Base-by-base conservation (phyloP, 2,113 vertebrate species). In the Apeltes quadracus region DNA sequence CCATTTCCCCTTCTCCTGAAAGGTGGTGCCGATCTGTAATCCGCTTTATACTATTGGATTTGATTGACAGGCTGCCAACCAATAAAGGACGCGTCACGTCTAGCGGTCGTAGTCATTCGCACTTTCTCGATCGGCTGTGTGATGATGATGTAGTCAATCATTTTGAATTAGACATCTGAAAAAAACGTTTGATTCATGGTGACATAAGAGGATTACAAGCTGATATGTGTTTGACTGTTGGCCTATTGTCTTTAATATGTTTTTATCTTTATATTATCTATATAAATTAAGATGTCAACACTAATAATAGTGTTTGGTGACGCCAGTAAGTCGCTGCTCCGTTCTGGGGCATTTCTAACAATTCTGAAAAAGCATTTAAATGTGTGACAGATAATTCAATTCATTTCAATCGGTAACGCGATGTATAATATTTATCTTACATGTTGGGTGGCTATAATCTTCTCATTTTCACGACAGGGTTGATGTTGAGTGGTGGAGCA, bases 351-450 rank as follows among this genome's bases (percentile, higher is more conserved):
- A 57, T 61, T 56, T 41, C 25, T 25, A 27, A 62, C 57, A 20
- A 63, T 51, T 72, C 43, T 72, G 39, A 73, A 58, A 23, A 48
- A 20, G 46, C 14, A 29, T 5, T 38, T 22, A 70, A 23, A 63
- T 54, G 22, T 18, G 41, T 59, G 78, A 73, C 44, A 72, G 57
- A 18, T 72, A 78, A 74, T 85, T 73, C 43, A 53, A 77, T 63
- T 25, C 55, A 29, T 67, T 58, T 65, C 22, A 83, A 53, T 15
- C 68, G 18, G 46, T 12, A 4, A 69, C 64, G 23, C 61, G 29
- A 64, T 69, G 63, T 51, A 61, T 13, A 44, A 25, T 20, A 4
- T 50, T 51, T 23, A 51, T 51, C 59, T 76, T 69, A 46, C 18
- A 65, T 51, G 20, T 75, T 65, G 29, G 39, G 34, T 34, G 36